Evolutionary conservation across 92 coral and sea anemone genomes (phyloP), one percentile per base, ranked within the genome.

Genomic region (Epizoanthus fatuus): DNA sequence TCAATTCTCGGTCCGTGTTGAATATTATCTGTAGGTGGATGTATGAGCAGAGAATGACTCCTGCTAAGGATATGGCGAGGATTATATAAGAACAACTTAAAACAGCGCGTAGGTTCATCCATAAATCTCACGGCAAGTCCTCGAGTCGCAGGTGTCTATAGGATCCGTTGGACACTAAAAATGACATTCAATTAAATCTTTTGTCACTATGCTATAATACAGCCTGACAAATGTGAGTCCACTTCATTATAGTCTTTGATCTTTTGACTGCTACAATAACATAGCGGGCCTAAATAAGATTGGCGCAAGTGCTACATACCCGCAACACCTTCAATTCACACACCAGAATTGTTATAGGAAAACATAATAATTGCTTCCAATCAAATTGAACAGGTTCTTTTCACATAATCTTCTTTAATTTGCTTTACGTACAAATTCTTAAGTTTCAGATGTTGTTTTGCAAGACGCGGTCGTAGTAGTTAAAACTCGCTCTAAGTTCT

Each of bases 1-100:
- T 62, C 56, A 77, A 29, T 8, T 77, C 68, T 57, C 29, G n/a
- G 42, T 76, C 68, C 69, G 7, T 60, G 55, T 77, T 77, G 15
- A 59, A 58, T 15, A 77, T 60, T 42, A 77, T 77, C 44, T 60
- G 70, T 20, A 77, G 53, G 32, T 77, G 70, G 52, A 77, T 77
- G 14, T 59, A 77, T 10, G 82, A 59, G 57, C 57, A 77, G 57
- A 59, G 35, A 19, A 62, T 44, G 22, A 77, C 3, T 5, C 82
- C 82, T 22, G 55, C 42, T 20, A 77, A 44, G 32, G 56, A 77
- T 8, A 62, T 39, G 64, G 58, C 69, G 19, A 60, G 35, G 17
- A 77, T n/a, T 40, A 62, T 77, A 6, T 77, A 77, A 9, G 20
- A 60, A 77, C 59, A 49, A 12, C 14, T 49, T 10, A 49, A 49